phyloP scores from a whole-genome alignment of 1,140 invertebrate genomes.

The Pseudachorutes palmiensis region DNA sequence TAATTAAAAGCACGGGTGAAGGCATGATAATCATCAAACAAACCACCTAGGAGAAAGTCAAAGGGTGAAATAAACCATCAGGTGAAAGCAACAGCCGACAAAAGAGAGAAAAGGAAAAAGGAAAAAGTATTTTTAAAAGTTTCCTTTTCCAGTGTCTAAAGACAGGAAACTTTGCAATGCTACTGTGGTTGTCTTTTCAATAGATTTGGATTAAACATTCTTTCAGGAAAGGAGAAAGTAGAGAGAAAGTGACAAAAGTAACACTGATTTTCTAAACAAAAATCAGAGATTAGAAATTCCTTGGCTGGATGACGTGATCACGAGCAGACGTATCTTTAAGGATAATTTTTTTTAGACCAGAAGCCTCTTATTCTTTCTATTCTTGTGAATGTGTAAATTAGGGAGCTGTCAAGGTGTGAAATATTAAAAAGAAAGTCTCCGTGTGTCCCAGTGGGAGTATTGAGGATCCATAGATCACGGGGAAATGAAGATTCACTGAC shows the following conservation, averaged over 20 bases:
- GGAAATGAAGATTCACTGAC: constrained; percentile 15
- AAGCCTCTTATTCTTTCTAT: too few relatives aligned
- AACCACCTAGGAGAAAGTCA: too few relatives aligned
- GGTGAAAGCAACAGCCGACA: neutral
- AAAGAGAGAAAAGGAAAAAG: too few relatives aligned
- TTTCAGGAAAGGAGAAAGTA: too few relatives aligned
- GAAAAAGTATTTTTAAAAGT: neutral
- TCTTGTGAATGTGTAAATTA: neutral
- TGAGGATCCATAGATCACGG: constrained; percentile 16
- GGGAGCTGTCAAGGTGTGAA: constrained; percentile 5
- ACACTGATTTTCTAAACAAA: too few relatives aligned
- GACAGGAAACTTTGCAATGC: neutral
- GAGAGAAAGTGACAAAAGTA: too few relatives aligned
- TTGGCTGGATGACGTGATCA: too few relatives aligned
- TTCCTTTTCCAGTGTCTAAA: neutral
- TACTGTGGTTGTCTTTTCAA: neutral
- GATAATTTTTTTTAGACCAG: too few relatives aligned
- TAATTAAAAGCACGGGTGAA: too few relatives aligned
- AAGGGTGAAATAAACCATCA: neutral
- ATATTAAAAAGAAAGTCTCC: constrained; percentile 5
- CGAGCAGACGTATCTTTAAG: too few relatives aligned
- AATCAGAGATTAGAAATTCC: too few relatives aligned
- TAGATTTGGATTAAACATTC: neutral
- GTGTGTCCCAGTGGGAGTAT: neutral
- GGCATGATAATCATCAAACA: too few relatives aligned